Evolutionary conservation across 2,113 vertebrate genomes (phyloP).

Genomic region (Pungitius pungitius): DNA sequence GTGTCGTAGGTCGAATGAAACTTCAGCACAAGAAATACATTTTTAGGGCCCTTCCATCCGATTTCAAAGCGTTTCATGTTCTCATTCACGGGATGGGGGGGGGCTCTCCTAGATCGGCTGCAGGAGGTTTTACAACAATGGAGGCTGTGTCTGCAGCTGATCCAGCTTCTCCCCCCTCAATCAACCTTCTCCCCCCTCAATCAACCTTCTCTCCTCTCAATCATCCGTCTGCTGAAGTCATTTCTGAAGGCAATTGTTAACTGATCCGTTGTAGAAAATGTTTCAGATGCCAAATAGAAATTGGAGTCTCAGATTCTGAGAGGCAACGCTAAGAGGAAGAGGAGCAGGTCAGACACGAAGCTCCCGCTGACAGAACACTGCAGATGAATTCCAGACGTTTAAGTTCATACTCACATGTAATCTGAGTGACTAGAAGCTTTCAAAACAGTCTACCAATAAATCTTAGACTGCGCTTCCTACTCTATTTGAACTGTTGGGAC

Average conservation of each 20-base stretch:
- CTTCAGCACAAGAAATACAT: constrained; percentile 56
- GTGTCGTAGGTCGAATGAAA: constrained; percentile 61
- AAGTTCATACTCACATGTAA: background rate
- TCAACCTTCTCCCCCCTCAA: constrained; percentile 28
- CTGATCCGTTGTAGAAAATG: constrained; percentile 24
- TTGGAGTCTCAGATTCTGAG: constrained; percentile 17
- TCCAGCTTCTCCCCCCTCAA: constrained; percentile 29
- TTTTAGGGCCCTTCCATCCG: constrained; percentile 36
- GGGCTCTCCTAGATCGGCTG: constrained; percentile 56
- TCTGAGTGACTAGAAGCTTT: background rate
- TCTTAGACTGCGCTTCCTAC: background rate
- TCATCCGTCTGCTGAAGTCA: constrained; percentile 35
- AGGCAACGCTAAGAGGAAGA: background rate
- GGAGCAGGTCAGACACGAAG: constrained; percentile 26
- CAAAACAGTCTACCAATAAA: background rate
- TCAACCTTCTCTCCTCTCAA: constrained; percentile 23
- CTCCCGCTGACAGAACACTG: constrained; percentile 25
- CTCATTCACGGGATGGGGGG: constrained; percentile 45
- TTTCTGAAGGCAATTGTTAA: constrained; percentile 10
- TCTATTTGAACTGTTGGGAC: background rate
- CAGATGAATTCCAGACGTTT: constrained; percentile 29
- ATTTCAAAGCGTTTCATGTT: constrained; percentile 58
- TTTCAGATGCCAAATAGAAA: constrained; percentile 9
- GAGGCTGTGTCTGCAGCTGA: constrained; percentile 50
- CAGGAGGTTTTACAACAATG: constrained; percentile 51